These are phyloP conservation scores for Alviniconcha marisindica DNA, from an alignment of 1,140 invertebrate genomes.

Conservation along the genomic window DNA sequence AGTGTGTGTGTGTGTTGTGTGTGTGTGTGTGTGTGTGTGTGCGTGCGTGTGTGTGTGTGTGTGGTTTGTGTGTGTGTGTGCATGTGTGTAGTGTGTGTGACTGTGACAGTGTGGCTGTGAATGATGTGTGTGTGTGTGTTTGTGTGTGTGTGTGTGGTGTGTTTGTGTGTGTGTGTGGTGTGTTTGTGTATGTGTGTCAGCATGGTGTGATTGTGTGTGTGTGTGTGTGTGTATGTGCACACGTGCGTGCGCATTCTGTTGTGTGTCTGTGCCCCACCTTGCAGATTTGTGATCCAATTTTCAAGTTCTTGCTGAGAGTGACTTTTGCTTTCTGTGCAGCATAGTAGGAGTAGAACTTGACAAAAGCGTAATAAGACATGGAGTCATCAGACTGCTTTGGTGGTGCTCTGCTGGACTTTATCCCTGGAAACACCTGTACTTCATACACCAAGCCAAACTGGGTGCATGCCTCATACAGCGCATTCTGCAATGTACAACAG, in stretches of 20 bases:
- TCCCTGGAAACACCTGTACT: slow-evolving; percentile 53
- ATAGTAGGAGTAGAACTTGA: slow-evolving; percentile 64
- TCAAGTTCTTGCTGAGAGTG: slow-evolving; percentile 47
- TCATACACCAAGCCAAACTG: slow-evolving; percentile 61
- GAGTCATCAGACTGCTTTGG: not conserved
- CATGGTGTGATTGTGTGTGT: not conserved
- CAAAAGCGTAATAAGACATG: slow-evolving; percentile 65
- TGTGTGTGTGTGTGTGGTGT: not conserved
- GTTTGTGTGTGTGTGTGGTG: slow-evolving; percentile 22
- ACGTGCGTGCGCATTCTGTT: not conserved
- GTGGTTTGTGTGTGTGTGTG: not conserved
- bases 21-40: too few species aligned
- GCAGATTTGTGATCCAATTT: slow-evolving; percentile 50
- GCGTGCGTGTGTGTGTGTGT: too few species aligned
- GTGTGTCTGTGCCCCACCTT: slow-evolving; percentile 59
- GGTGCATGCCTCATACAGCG: slow-evolving; percentile 55
- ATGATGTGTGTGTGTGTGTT: not conserved
- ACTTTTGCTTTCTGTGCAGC: slow-evolving; percentile 55
- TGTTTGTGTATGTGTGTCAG: not conserved
- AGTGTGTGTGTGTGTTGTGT: too few species aligned
- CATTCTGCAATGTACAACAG: slow-evolving; percentile 50
- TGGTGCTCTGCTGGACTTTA: not conserved
- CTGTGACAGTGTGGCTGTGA: not conserved
- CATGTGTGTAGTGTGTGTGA: not conserved
- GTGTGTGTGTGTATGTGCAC: not conserved